Evolutionary conservation across 1,140 invertebrate genomes (phyloP).

Genomic region (Venturia canescens): DNA sequence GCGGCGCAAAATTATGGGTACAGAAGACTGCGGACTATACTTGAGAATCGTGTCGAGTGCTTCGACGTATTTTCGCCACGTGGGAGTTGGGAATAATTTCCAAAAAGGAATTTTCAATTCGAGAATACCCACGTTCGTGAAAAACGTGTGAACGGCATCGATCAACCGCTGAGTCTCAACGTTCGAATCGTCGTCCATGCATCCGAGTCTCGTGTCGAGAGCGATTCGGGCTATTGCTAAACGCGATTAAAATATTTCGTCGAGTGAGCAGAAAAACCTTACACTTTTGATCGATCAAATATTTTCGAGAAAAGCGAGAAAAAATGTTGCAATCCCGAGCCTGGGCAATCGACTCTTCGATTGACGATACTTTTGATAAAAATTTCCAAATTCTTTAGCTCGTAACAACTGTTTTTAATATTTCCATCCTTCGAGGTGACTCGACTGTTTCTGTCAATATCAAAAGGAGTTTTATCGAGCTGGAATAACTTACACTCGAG

Average conservation of each 20-base stretch:
- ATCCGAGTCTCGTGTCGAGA: conserved; percentile 87
- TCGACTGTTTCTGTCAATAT: no score
- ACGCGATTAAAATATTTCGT: not conserved
- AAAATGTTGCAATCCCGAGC: no score
- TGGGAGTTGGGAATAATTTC: conserved; percentile 86
- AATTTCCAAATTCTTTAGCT: no score
- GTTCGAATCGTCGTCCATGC: conserved; percentile 81
- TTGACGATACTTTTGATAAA: no score
- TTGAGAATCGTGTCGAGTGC: conserved; percentile 82
- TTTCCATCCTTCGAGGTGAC: no score
- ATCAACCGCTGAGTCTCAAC: conserved; percentile 86
- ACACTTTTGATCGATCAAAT: not conserved
- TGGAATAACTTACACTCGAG: conserved; percentile 86
- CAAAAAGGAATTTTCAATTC: conserved; percentile 89
- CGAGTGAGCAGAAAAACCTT: not conserved
- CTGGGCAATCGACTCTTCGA: no score
- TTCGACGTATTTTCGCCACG: conserved; percentile 85
- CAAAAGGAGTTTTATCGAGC: not conserved
- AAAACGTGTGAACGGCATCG: conserved; percentile 87
- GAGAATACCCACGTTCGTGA: conserved; percentile 86
- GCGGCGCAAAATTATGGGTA: not conserved
- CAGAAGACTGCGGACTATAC: conserved; percentile 70
- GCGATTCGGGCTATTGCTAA: conserved; percentile 89
- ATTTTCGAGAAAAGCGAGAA: not conserved
- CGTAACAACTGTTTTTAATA: no score